Evolutionary conservation across 2,113 vertebrate genomes (phyloP).

Genomic region (Cephalopterus ornatus): DNA sequence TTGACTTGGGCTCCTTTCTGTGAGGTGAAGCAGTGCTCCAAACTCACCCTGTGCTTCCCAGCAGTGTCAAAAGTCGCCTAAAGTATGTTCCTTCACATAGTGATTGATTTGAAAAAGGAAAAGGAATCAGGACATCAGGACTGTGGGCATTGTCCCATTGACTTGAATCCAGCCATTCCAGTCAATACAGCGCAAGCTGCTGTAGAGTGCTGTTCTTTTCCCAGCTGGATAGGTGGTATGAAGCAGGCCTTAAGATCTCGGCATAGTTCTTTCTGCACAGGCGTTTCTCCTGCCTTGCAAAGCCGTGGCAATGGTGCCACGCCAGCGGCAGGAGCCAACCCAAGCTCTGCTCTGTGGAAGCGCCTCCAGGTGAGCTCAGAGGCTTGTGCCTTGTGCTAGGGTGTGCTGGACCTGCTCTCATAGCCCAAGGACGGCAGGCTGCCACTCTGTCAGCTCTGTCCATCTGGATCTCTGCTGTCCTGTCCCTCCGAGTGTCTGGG

Average conservation of each 20-base stretch:
- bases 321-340: not conserved
- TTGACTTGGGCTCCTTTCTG: not conserved
- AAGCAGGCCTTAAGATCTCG: not conserved
- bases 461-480: not conserved
- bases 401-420: not conserved
- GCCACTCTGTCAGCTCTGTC: not conserved
- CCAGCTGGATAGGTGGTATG: not conserved
- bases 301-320: not conserved
- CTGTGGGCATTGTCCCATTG: not conserved
- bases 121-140: not conserved
- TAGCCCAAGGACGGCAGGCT: rapidly evolving
- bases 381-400: rapidly evolving
- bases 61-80: not conserved
- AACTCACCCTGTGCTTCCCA: not conserved
- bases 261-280: not conserved
- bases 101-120: not conserved
- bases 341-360: not conserved
- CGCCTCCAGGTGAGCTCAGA: not conserved
- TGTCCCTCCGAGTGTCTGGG: not conserved
- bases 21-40: not conserved
- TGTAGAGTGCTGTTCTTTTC: not conserved
- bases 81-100: not conserved
- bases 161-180: not conserved
- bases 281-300: not conserved
- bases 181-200: not conserved